Base-by-base conservation (phyloP, 2,797 vertebrate species). In the Apogon talboti region DNA sequence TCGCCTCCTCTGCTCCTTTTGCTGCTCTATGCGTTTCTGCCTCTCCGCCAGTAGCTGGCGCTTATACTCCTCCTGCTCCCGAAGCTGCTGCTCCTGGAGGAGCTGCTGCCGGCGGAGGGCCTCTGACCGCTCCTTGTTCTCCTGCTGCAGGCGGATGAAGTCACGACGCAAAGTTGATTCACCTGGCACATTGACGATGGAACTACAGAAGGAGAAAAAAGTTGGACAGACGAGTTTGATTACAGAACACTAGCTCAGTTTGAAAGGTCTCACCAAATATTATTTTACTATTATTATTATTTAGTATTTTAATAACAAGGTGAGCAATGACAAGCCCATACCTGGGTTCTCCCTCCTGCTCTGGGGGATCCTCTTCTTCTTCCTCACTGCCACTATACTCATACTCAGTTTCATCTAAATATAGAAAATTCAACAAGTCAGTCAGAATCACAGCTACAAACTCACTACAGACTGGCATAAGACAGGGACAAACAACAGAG, bases 331-430 rank as follows among this genome's bases (percentile, higher is more conserved):
- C 19, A 9, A 40, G 2, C 21, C 6, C 4, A 87, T 92, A 98
- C 97, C 98, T 99, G 14, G 97, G 97, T 78, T 99, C 98, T 87
- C 98, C 97, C 88, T 98, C 97, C 88, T 99, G 97, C 84, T 99
- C 97, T 77, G 96, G 97, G 61, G 96, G 92, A 85, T 99, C 97
- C 85, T 99, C 98, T 81, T 99, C 98, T 67, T 99, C 98, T 76
- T 99, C 98, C 82, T 99, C 98, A 79, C 98, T 99, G 74, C 98
- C 98, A 58, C 98, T 99, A 88, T 99, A 99, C 82, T 99, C 98
- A 69, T 99, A 99, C 74, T 99, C 98, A 0, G 98, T 99, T 86
- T 99, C 98, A 91, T 99, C 98, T 99, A 40, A 54, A 8, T 0
- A 28, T 6, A 10, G 8, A 47, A 7, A 35, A 33, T 21, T 37